Percentiles rank a stretch among this genome's conserved stretches.
Conservation (phyloP, 2,888 invertebrate species). For the Phyllotreta cruciferae region DNA sequence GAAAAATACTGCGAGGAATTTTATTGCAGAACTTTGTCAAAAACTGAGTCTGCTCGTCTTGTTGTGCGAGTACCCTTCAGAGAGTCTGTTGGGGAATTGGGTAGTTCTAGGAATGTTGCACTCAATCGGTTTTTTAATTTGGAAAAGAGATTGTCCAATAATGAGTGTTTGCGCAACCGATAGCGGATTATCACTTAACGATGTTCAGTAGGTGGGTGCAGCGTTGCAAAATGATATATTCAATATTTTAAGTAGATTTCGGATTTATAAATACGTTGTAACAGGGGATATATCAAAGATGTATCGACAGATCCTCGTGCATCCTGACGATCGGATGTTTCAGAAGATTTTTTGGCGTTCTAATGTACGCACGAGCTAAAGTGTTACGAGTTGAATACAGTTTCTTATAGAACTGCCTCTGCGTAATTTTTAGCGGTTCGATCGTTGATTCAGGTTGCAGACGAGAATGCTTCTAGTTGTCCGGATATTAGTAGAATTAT, state of each 20-base stretch:
- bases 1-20: conserved; percentile 34
- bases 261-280: conserved; percentile 10
- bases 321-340: conserved; percentile 7
- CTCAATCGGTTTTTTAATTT: conserved; percentile 34
- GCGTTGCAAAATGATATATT: conserved; percentile 26
- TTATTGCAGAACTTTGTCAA: conserved; percentile 25
- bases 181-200: conserved; percentile 31
- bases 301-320: conserved; percentile 38
- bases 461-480: conserved; percentile 34
- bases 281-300: conserved; percentile 38
- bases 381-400: conserved; percentile 30
- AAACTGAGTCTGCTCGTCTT: conserved; percentile 26
- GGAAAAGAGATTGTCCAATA: conserved; percentile 32
- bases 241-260: conserved; percentile 2
- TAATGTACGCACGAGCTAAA: too few relatives aligned
- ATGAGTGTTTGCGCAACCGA: conserved; percentile 21
- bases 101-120: conserved; percentile 34
- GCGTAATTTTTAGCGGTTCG: conserved; percentile 44
- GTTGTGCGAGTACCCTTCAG: conserved; percentile 33
- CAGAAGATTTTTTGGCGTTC: conserved; percentile 34
- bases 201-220: conserved; percentile 27
- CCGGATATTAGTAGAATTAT: conserved; percentile 36
- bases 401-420: conserved; percentile 31
- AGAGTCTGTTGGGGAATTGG: conserved; percentile 28
- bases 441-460: conserved; percentile 43